Conservation (phyloP, 2,797 vertebrate genomes). For the Pagetopsis macropterus region DNA sequence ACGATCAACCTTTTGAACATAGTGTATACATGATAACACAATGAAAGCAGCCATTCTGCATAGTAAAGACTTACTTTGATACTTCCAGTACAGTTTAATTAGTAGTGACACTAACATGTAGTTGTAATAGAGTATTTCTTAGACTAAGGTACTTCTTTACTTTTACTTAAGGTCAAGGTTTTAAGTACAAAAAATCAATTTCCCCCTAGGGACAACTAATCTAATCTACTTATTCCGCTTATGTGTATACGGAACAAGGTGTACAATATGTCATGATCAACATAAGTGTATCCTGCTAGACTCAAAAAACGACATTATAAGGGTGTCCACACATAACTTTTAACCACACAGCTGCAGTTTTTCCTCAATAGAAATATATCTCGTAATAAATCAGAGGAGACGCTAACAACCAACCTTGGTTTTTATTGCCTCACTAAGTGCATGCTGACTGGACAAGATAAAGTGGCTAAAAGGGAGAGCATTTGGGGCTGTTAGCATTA, state of each 20-base stretch:
- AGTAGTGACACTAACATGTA: too few relatives aligned
- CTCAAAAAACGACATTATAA: slow-evolving; percentile 13
- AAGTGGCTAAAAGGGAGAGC: slow-evolving; percentile 38
- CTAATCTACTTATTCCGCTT: too few relatives aligned
- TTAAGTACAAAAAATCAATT: too few relatives aligned
- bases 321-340: slow-evolving; percentile 34
- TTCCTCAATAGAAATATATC: slow-evolving; percentile 33
- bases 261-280: slow-evolving; percentile 4
- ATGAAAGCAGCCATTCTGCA: too few relatives aligned
- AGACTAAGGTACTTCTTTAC: too few relatives aligned
- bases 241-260: neutral
- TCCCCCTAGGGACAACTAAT: too few relatives aligned
- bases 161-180: too few relatives aligned
- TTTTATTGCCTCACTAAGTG: slow-evolving; percentile 53
- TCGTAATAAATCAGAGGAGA: slow-evolving; percentile 47
- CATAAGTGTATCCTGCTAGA: slow-evolving; percentile 1
- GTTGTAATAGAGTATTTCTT: too few relatives aligned
- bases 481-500: slow-evolving; percentile 35
- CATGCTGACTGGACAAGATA: slow-evolving; percentile 52
- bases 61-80: too few relatives aligned
- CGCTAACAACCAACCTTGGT: slow-evolving; percentile 32
- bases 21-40: too few relatives aligned
- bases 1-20: too few relatives aligned
- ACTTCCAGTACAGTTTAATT: too few relatives aligned
- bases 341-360: slow-evolving; percentile 34